Conservation (phyloP, 2,888 invertebrate species). For the Drosophila peninsularis region DNA sequence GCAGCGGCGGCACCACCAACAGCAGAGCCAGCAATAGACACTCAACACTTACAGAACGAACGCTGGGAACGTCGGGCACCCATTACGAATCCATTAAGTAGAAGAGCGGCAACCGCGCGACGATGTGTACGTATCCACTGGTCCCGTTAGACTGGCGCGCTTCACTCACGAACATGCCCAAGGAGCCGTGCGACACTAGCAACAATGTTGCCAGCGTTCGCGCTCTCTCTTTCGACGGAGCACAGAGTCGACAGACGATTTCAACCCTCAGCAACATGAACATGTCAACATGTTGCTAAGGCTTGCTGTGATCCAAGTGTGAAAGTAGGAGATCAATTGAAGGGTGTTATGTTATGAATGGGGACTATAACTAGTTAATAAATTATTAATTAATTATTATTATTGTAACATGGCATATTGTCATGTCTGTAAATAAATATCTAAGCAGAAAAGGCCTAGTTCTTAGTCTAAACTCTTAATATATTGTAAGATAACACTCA, state of each 20-base stretch:
- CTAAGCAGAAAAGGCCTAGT: too few species aligned
- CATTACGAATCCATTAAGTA: slow-evolving; percentile 31
- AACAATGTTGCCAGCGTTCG: slow-evolving; percentile 39
- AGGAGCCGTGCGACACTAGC: slow-evolving; percentile 26
- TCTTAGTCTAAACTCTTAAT: too few species aligned
- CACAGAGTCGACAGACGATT: background rate
- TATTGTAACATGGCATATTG: too few species aligned
- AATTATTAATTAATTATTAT: too few species aligned
- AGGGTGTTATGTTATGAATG: background rate
- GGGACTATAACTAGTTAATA: too few species aligned
- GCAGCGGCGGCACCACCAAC: slow-evolving; percentile 18
- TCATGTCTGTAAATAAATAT: too few species aligned
- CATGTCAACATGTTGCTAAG: slow-evolving; percentile 9
- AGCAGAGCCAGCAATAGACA: slow-evolving; percentile 21
- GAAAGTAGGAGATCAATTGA: slow-evolving; percentile 15
- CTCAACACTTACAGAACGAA: slow-evolving; percentile 44
- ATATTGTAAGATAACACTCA: too few species aligned
- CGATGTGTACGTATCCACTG: slow-evolving; percentile 79
- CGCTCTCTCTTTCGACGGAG: background rate
- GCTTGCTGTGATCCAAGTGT: slow-evolving; percentile 17
- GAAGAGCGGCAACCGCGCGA: slow-evolving; percentile 31
- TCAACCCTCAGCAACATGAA: slow-evolving; percentile 20
- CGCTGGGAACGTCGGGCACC: slow-evolving; percentile 29
- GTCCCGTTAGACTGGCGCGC: slow-evolving; percentile 71
- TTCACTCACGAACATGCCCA: slow-evolving; percentile 24